Base-by-base conservation (phyloP, 2,797 vertebrate genomes). In the Acomys russatus region DNA sequence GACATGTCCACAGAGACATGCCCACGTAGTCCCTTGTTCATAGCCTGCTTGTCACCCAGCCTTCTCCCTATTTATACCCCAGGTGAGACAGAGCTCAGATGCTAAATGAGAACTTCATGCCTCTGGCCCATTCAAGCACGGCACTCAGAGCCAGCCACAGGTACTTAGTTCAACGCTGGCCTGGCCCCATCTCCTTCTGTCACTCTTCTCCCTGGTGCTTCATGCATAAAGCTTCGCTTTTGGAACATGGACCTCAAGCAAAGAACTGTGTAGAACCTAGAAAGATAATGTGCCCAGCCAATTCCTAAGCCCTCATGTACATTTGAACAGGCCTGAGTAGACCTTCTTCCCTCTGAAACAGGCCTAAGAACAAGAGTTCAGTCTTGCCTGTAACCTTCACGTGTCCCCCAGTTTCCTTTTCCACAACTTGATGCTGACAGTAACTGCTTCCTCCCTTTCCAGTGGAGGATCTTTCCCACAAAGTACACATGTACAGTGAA, bases 361-460 rank as follows among this genome's bases (percentile, higher is more conserved):
- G 33, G 22, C 20, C 63, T 11, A 30, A 7, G 61, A 66, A 56
- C 2, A 66, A 77, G 2, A 54, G 61, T 63, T 79, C 64, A 7
- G 9, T 22, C 54, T 54, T 61, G 74, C 68, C 79, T 33, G 0
- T 78, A 51, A 80, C 73, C 64, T 64, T 88, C 33, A 18, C 0
- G 0, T 79, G 59, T 68, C 51, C 3, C 88, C 9, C 2, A 20
- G 2, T 64, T 85, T 90, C 59, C 59, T 91, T 68, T 25, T 9
- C 66, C 51, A 18, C 4, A 23, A 77, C 11, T 33, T 74, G 59
- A 44, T 49, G 12, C 66, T 64, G 30, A 15, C 33, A 6, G 0
- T 22, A 33, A 93, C 86, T 64, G 82, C 56, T 86, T 90, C 80
- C 33, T 74, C 23, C 25, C 73, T 59, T 89, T 90, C 86, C 68